Evolutionary conservation across 2,888 invertebrate genomes (phyloP).

Genomic region (Iselma pallidipennis): DNA sequence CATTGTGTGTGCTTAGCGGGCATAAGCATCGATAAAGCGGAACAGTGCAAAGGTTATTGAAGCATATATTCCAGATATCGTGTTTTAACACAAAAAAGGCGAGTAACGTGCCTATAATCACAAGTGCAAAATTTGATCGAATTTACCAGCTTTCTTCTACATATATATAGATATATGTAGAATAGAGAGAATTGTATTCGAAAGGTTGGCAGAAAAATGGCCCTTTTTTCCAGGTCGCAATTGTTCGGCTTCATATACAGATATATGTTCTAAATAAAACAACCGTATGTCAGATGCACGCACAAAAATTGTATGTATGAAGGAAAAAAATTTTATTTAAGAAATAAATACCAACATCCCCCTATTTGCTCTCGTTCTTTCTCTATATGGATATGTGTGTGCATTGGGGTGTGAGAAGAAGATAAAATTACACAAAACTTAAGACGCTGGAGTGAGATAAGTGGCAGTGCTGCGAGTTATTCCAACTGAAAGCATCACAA

Average conservation of each 20-base stretch:
- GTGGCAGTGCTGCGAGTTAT: constrained; percentile 37
- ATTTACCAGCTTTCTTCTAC: not conserved
- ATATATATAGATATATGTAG: no score
- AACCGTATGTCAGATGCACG: not conserved
- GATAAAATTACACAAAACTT: constrained; percentile 35
- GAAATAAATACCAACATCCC: not conserved
- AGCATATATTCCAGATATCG: constrained; percentile 29
- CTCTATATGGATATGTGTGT: constrained; percentile 9
- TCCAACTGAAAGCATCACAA: constrained; percentile 44
- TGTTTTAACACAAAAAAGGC: constrained; percentile 14
- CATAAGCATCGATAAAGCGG: constrained; percentile 34
- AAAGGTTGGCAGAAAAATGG: not conserved
- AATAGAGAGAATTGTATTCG: not conserved
- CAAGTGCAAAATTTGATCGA: constrained; percentile 4
- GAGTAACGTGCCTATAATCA: constrained; percentile 21
- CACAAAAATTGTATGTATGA: not conserved
- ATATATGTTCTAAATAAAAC: not conserved
- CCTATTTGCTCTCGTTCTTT: not conserved
- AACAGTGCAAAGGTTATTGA: constrained; percentile 33
- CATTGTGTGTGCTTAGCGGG: constrained; percentile 34
- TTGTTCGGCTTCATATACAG: not conserved
- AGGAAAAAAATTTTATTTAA: not conserved
- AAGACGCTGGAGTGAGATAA: constrained; percentile 42
- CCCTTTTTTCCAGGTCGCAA: not conserved
- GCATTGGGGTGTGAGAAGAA: constrained; percentile 31